Conservation (phyloP, 2,797 vertebrate species). For the Loris lydekkerianus region DNA sequence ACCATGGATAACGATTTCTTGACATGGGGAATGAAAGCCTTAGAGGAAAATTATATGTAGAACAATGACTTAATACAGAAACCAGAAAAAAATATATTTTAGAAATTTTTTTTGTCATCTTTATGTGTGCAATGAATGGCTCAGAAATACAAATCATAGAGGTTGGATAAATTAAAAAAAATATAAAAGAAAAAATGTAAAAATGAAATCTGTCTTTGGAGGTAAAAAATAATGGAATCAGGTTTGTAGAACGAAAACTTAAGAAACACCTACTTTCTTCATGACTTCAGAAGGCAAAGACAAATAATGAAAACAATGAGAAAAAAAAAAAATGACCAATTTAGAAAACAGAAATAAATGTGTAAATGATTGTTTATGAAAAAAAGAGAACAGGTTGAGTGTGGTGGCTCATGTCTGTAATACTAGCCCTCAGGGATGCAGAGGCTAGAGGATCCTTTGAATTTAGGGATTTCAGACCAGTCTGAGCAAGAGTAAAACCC, state of each 20-base stretch:
- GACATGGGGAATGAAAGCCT: not conserved
- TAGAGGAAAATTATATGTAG: not conserved
- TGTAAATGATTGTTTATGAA: not conserved
- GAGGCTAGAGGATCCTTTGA: too few species aligned
- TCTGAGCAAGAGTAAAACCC: too few species aligned
- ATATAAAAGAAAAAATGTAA: not conserved
- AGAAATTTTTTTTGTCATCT: not conserved
- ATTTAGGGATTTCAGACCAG: too few species aligned
- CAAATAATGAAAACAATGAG: not conserved
- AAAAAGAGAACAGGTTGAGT: not conserved
- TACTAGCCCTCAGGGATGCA: too few species aligned
- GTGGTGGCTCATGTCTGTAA: too few species aligned
- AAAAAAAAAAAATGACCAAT: not conserved
- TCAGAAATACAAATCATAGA: not conserved
- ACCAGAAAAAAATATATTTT: not conserved
- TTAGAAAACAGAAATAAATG: not conserved
- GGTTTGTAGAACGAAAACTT: not conserved
- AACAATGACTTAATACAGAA: conserved; percentile 1
- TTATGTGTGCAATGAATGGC: not conserved
- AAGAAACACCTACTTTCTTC: not conserved
- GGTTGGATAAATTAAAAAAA: not conserved
- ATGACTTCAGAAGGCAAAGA: not conserved
- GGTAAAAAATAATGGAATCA: not conserved
- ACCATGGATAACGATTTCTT: not conserved
- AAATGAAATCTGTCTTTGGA: not conserved